phyloP scores from a whole-genome alignment of 1,140 invertebrate species.

The Drosophila trapezifrons region DNA sequence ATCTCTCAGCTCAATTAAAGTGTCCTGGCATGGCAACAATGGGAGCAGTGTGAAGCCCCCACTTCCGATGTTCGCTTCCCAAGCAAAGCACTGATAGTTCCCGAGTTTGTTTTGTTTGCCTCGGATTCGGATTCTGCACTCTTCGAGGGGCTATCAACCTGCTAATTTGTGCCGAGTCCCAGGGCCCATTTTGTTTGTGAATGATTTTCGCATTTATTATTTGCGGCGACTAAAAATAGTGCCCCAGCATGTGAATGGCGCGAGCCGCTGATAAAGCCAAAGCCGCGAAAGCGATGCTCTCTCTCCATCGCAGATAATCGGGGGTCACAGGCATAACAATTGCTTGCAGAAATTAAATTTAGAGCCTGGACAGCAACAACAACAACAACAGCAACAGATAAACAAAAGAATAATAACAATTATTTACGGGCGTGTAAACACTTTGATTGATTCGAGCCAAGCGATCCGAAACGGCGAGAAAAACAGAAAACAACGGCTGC shows the following conservation, averaged over 20 bases:
- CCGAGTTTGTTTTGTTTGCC: constrained; percentile 38
- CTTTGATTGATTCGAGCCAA: constrained; percentile 54
- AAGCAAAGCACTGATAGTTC: neutral
- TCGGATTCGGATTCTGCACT: constrained; percentile 6
- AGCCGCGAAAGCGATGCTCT: constrained; percentile 2
- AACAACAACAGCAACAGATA: constrained; percentile 30
- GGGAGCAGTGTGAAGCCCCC: neutral
- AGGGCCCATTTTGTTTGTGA: constrained; percentile 34
- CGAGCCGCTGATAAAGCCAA: constrained; percentile 63
- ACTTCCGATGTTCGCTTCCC: constrained; percentile 20
- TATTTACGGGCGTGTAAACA: constrained; percentile 67
- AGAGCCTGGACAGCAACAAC: constrained; percentile 23
- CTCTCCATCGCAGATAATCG: constrained; percentile 24
- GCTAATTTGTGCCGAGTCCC: constrained; percentile 25
- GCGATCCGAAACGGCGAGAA: constrained; percentile 26
- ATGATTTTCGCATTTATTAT: constrained; percentile 43
- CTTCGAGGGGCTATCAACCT: constrained; percentile 53
- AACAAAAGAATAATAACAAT: constrained; percentile 46
- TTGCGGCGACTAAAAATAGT: constrained; percentile 59
- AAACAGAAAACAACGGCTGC: constrained; percentile 50
- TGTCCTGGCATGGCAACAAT: constrained; percentile 33
- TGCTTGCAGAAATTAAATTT: constrained; percentile 42
- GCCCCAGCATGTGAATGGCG: constrained; percentile 64
- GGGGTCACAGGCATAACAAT: constrained; percentile 44
- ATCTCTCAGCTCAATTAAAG: constrained; percentile 9